Evolutionary conservation across 2,113 vertebrate genomes (phyloP).

Genomic region (Vulpes lagopus): DNA sequence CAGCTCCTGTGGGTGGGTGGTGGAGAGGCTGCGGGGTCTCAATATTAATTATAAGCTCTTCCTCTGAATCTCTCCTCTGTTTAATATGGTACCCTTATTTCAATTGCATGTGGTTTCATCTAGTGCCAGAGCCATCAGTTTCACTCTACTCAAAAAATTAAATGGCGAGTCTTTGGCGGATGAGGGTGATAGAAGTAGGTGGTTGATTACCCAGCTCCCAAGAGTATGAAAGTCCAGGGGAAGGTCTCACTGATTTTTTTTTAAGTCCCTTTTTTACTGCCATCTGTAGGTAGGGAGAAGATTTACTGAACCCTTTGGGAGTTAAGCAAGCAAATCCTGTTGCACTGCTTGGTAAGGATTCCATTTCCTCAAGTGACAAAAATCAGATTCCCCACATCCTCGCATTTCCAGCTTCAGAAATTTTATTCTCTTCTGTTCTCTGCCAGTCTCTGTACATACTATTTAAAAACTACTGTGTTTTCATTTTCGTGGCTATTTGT

Average conservation of each 20-base stretch:
- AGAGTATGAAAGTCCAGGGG: neutral
- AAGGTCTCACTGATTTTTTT: neutral
- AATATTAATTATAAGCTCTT: fast-evolving
- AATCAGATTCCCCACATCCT: neutral
- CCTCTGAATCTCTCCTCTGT: neutral
- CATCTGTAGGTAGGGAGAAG: neutral
- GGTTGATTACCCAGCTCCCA: too few relatives aligned
- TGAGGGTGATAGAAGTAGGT: neutral
- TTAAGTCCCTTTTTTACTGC: neutral
- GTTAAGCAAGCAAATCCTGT: neutral
- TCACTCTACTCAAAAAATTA: neutral
- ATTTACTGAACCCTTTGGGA: neutral
- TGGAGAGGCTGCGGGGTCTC: neutral
- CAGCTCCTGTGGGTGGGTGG: too few relatives aligned
- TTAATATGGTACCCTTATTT: neutral
- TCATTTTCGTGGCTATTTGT: neutral
- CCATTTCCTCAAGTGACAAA: neutral
- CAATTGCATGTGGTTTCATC: neutral
- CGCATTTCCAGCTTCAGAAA: neutral
- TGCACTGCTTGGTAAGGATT: too few relatives aligned
- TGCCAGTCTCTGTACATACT: neutral
- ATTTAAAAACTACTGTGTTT: neutral
- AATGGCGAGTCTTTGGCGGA: neutral
- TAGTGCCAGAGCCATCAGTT: neutral
- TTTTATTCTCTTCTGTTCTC: neutral